A percentile compares a stretch with the other conserved stretches of the same genome.
phyloP scores from a whole-genome alignment of 1,140 invertebrate genomes.

The Trichonephila clavipes region DNA sequence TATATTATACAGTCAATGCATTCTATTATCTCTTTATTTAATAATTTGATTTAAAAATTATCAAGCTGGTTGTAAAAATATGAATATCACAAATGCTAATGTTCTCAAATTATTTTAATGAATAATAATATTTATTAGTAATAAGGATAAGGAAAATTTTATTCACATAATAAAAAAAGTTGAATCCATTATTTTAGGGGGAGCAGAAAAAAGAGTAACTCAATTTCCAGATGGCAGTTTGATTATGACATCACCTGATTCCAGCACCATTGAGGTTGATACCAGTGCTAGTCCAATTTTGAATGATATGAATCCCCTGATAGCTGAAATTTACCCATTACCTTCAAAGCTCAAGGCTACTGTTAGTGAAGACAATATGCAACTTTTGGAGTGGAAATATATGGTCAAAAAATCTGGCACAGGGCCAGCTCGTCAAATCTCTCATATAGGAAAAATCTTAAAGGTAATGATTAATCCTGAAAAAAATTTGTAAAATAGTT shows the following conservation, averaged over 20 bases:
- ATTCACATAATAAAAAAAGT: not conserved
- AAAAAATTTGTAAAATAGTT: not conserved
- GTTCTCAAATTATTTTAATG: too few relatives aligned
- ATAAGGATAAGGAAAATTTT: not conserved
- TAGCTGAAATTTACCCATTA: slow-evolving; percentile 85
- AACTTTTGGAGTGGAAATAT: slow-evolving; percentile 97
- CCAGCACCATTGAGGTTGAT: slow-evolving; percentile 77
- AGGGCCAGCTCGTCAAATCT: slow-evolving; percentile 64
- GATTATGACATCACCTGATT: slow-evolving; percentile 67
- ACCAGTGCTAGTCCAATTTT: slow-evolving; percentile 77
- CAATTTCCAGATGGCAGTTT: slow-evolving; percentile 75
- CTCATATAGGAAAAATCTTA: slow-evolving; percentile 68
- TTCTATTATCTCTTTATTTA: too few relatives aligned
- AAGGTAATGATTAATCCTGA: slow-evolving; percentile 59
- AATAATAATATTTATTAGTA: not conserved
- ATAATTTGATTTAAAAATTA: too few relatives aligned
- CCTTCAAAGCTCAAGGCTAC: slow-evolving; percentile 93
- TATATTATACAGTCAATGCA: too few relatives aligned
- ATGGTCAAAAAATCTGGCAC: slow-evolving; percentile 80
- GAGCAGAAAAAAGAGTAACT: slow-evolving; percentile 71
- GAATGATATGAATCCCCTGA: slow-evolving; percentile 72
- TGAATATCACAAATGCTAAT: too few relatives aligned
- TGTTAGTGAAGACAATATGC: slow-evolving; percentile 93
- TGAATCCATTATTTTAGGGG: slow-evolving; percentile 29
- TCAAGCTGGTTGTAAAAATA: too few relatives aligned